phyloP scores from a whole-genome alignment of 1,140 invertebrate genomes.

The Drosophila equinoxialis region DNA sequence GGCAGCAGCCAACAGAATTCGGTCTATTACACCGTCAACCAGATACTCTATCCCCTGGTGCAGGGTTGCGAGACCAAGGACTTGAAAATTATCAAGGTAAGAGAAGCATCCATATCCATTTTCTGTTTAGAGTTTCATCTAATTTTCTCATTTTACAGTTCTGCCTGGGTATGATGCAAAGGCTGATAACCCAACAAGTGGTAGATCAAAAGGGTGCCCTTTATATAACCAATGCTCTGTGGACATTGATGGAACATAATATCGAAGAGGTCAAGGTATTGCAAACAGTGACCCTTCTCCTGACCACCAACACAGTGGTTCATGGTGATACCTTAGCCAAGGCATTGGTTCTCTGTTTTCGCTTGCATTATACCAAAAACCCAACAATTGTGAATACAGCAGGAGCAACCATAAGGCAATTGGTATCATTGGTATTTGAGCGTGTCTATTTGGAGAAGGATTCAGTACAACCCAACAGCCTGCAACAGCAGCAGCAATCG shows the following conservation, averaged over 20 bases:
- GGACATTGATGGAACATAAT: conserved; percentile 95
- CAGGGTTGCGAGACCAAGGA: conserved; percentile 99
- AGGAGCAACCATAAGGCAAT: conserved; percentile 97
- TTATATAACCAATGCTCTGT: conserved; percentile 96
- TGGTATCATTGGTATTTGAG: conserved; percentile 98
- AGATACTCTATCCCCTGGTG: conserved; percentile 98
- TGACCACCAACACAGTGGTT: conserved; percentile 97
- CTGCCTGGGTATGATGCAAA: conserved; percentile 95
- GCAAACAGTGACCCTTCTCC: conserved; percentile 96
- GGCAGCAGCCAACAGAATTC: conserved; percentile 90
- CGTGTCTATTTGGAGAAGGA: conserved; percentile 89
- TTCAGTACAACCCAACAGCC: conserved; percentile 43
- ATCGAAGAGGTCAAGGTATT: conserved; percentile 98
- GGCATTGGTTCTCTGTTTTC: conserved; percentile 97
- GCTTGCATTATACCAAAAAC: conserved; percentile 93
- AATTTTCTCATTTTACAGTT: conserved; percentile 85
- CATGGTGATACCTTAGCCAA: conserved; percentile 96
- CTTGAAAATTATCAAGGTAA: conserved; percentile 96
- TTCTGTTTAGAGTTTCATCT: neutral
- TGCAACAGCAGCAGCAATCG: conserved; percentile 54
- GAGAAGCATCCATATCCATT: neutral
- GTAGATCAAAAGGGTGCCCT: conserved; percentile 95
- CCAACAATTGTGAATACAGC: conserved; percentile 98
- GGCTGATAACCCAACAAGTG: conserved; percentile 91
- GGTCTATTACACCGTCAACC: conserved; percentile 93